These are phyloP conservation scores for Drosophila watanabei DNA, from an alignment of 1,140 invertebrate genomes.

Conservation along the genomic window DNA sequence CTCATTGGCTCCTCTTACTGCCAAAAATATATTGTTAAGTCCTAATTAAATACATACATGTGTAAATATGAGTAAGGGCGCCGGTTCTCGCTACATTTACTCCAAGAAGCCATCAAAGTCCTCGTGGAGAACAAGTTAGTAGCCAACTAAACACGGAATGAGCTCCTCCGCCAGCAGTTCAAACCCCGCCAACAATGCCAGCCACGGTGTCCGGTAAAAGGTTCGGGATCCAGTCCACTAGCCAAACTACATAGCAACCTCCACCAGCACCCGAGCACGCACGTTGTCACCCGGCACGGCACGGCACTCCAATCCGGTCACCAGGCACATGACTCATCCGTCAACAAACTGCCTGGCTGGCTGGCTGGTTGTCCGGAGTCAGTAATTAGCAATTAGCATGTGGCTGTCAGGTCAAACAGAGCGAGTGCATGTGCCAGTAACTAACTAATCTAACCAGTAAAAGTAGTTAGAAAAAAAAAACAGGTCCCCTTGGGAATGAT, in stretches of 20 bases:
- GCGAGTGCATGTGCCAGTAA: constrained; percentile 18
- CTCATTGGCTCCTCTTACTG: constrained; percentile 1
- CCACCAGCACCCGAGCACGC: constrained; percentile 17
- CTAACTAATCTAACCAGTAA: constrained; percentile 8
- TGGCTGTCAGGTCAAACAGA: constrained; percentile 30
- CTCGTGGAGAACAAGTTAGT: constrained; percentile 63
- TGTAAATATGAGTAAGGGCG: constrained; percentile 28
- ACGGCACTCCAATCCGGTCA: background rate
- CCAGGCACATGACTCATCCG: constrained; percentile 32
- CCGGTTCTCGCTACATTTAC: constrained; percentile 30
- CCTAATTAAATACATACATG: background rate
- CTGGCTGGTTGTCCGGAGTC: constrained; percentile 10
- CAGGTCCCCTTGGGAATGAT: background rate
- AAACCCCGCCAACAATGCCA: background rate
- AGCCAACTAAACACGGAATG: constrained; percentile 5
- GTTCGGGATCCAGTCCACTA: constrained; percentile 9
- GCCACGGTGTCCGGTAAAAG: constrained; percentile 6
- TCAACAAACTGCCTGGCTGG: background rate
- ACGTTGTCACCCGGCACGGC: constrained; percentile 36
- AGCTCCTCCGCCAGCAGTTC: background rate
- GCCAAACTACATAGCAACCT: background rate
- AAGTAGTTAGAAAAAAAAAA: background rate
- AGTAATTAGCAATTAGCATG: constrained; percentile 40
- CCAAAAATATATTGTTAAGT: constrained; percentile 1
- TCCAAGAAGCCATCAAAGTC: constrained; percentile 38